Percentiles rank a stretch among this genome's conserved stretches.
phyloP scores from a whole-genome alignment of 2,113 vertebrate genomes.

The Tympanuchus pallidicinctus region DNA sequence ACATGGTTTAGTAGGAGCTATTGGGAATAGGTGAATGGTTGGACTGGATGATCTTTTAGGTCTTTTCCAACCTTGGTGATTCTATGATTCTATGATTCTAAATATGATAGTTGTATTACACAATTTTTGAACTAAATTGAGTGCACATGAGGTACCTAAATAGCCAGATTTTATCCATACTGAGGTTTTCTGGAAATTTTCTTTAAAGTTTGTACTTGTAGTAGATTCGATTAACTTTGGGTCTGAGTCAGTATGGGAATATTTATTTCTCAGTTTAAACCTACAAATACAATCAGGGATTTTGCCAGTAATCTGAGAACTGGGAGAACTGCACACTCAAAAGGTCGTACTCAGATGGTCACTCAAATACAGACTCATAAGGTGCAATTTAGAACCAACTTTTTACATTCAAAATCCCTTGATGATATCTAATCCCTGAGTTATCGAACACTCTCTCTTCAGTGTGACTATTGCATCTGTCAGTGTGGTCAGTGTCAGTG shows the following conservation, averaged over 20 bases:
- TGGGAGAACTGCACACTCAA: neutral
- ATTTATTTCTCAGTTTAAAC: neutral
- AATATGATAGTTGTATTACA: neutral
- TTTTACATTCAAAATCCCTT: neutral
- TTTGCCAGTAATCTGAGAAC: neutral
- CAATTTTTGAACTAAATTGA: neutral
- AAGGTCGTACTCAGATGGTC: neutral
- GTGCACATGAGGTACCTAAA: neutral
- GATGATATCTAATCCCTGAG: neutral
- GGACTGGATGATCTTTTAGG: no score
- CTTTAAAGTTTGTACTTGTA: neutral
- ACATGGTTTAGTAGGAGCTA: no score
- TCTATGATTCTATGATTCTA: neutral
- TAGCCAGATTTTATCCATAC: neutral
- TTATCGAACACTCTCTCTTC: neutral
- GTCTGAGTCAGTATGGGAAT: neutral
- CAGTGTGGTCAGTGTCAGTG: neutral
- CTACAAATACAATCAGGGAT: neutral
- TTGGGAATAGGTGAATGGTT: no score
- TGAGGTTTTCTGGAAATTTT: neutral
- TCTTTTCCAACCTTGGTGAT: no score
- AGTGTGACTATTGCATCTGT: fast-evolving
- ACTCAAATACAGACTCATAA: neutral
- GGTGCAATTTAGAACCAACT: neutral
- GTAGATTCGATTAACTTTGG: neutral